phyloP scores from a whole-genome alignment of 2,888 invertebrate genomes.

The Ichneumoninae sp. region DNA sequence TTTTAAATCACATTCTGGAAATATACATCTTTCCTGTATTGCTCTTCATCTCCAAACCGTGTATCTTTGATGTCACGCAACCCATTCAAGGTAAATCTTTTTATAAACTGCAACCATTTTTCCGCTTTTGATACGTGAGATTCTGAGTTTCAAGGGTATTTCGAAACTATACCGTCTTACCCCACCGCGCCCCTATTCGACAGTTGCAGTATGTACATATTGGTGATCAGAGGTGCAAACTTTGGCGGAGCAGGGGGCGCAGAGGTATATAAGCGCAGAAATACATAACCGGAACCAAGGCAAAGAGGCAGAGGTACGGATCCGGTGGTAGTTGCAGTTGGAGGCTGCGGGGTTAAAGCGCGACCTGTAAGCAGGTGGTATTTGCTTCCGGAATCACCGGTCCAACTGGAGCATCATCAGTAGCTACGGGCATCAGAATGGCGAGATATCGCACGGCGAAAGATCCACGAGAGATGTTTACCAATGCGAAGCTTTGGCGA shows the following conservation, averaged over 20 bases:
- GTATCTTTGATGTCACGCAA: background rate
- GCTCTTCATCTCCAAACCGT: background rate
- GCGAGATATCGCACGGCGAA: slow-evolving; percentile 39
- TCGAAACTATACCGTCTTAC: background rate
- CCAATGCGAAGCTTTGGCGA: slow-evolving; percentile 48
- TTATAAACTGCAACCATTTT: background rate
- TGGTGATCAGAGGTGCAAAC: slow-evolving; percentile 10
- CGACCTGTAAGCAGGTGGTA: slow-evolving; percentile 59
- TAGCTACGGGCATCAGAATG: slow-evolving; percentile 30
- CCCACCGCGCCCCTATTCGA: background rate
- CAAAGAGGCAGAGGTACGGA: background rate
- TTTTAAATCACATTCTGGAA: background rate
- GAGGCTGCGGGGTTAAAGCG: slow-evolving; percentile 40
- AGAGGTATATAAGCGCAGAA: background rate
- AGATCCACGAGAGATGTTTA: slow-evolving; percentile 54
- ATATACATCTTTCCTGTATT: background rate
- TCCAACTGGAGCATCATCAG: slow-evolving; percentile 31
- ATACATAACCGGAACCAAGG: background rate
- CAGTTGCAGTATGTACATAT: background rate
- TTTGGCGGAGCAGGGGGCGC: background rate
- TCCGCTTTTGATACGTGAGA: background rate
- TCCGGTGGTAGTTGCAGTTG: slow-evolving; percentile 27
- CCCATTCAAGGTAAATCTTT: background rate
- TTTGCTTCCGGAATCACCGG: slow-evolving; percentile 50
- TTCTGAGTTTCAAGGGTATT: background rate